Base-by-base conservation (phyloP, 2,888 invertebrate genomes). In the Andrena praecox region DNA sequence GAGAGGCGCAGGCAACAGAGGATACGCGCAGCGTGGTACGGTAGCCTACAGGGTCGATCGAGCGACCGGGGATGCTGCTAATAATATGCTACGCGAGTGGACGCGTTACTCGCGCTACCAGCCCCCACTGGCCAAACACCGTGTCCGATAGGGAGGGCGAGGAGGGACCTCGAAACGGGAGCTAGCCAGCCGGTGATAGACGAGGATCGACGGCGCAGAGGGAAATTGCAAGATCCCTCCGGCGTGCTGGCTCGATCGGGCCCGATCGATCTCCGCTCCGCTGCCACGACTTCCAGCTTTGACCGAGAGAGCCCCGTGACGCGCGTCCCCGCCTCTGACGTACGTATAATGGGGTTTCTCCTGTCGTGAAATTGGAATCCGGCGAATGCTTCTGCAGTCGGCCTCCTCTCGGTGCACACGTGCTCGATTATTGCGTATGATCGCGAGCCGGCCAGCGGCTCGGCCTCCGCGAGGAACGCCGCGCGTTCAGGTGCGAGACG, bases 11-110 rank as follows among this genome's bases (percentile, higher is more conserved):
- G 74, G 20, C 8, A 8, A 70, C 71, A 62, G 66, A 42, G 63
- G 76, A 67, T 42, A 20, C 54, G 48, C 81, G 71, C n/a, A 59
- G 79, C 79, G 80, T 75, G 78, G 85, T 72, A 91, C 87, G 81
- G 90, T 89, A 90, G 90, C 85, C 86, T 75, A 87, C 76, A 80
- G 86, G 84, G 77, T 63, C 84, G 89, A 85, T 86, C 83, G 81
- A 80, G 68, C 82, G 64, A 72, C 64, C 86, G 72, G 81, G 89
- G 90, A 89, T 87, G 88, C 77, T 88, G 91, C 83, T 91, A 90
- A 90, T 90, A 91, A 90, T 90, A 91, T 88, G 89, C 87, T 91
- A 84, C 74, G 86, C 86, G 83, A 88, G 90, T 87, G 82, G 83
- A 82, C 85, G 86, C 87, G 90, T 85, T 82, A 78, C 81, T 79